These are phyloP conservation scores for Threskiornis aethiopicus DNA, from an alignment of 2,797 vertebrate species.

Conservation along the genomic window DNA sequence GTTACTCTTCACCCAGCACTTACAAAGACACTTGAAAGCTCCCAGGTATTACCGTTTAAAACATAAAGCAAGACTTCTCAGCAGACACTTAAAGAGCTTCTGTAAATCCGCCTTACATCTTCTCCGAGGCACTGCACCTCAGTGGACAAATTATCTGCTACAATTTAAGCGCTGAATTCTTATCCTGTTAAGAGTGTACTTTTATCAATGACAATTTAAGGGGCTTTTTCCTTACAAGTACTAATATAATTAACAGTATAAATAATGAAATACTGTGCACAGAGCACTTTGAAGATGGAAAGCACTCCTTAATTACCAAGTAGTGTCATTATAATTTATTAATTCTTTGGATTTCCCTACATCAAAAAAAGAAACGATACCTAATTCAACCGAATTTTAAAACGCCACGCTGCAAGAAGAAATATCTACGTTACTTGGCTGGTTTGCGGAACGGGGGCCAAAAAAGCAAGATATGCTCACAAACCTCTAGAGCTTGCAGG, in stretches of 20 bases:
- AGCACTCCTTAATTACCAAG: not conserved
- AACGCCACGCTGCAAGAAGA: not conserved
- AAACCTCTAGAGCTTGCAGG: not conserved
- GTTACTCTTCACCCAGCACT: not conserved
- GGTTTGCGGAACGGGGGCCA: not conserved
- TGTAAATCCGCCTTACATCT: not conserved
- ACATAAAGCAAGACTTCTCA: not conserved
- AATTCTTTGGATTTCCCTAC: not conserved
- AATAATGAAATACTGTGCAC: conserved; percentile 1
- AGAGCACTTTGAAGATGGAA: not conserved
- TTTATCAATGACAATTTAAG: not conserved
- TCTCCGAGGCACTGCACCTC: not conserved
- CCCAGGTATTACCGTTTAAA: not conserved
- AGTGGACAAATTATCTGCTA: not conserved
- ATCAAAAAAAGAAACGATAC: not conserved
- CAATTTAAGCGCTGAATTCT: not conserved
- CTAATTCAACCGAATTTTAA: not conserved
- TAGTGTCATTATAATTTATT: not conserved
- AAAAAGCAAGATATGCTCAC: not conserved
- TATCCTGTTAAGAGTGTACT: not conserved
- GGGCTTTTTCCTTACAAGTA: not conserved
- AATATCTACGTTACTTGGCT: not conserved
- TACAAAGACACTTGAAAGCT: not conserved
- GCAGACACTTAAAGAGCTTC: not conserved
- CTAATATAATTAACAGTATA: conserved; percentile 51